phyloP scores from a whole-genome alignment of 2,113 vertebrate species.

The Rhineura floridana region DNA sequence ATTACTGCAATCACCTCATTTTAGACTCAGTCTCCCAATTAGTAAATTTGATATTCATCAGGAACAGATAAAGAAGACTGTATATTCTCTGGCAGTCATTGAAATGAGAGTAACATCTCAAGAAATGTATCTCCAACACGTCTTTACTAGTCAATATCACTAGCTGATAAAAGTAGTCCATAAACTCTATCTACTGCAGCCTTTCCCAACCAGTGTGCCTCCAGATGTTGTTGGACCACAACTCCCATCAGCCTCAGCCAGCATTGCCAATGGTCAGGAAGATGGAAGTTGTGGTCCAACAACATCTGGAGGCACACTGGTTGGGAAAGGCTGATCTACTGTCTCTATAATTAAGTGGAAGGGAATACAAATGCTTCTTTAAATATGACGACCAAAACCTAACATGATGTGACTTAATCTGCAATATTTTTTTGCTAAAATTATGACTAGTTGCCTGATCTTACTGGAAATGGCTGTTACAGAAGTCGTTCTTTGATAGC shows the following conservation, averaged over 20 bases:
- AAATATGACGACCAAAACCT: background rate
- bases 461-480: background rate
- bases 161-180: background rate
- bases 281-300: too few relatives aligned
- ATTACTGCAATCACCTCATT: background rate
- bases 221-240: too few relatives aligned
- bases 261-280: too few relatives aligned
- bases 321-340: too few relatives aligned
- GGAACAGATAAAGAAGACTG: background rate
- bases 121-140: background rate
- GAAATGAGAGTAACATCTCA: background rate
- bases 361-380: background rate
- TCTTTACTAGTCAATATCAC: background rate
- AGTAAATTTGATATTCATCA: background rate
- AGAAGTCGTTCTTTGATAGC: background rate
- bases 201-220: too few relatives aligned
- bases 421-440: background rate
- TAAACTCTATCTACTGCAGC: background rate
- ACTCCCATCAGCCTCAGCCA: too few relatives aligned
- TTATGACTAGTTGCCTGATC: background rate
- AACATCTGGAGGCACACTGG: too few relatives aligned
- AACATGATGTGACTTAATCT: background rate
- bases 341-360: background rate
- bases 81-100: background rate
- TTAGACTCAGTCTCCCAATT: background rate